Base-by-base conservation (phyloP, 2,113 vertebrate species). In the Gobius niger region DNA sequence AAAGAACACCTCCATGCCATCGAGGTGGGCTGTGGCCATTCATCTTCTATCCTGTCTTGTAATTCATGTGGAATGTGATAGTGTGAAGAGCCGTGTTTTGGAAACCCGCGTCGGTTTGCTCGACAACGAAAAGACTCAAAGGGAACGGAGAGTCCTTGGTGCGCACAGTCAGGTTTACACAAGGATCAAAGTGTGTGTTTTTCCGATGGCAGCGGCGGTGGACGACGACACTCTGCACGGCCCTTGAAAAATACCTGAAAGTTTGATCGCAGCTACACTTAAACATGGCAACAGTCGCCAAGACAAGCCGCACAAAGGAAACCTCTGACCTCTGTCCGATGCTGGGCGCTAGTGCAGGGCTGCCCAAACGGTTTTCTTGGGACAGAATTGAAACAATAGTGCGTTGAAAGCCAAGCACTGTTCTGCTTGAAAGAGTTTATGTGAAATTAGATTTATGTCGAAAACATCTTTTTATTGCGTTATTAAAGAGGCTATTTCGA, bases 251-350 rank as follows among this genome's bases (percentile, higher is more conserved):
- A 82, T 82, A 46, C 67, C 79, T 56, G 51, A 50, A 63, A 62
- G 67, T 74, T 14, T 64, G 65, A 46, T 82, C 68, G 87, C 77
- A 87, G 44, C 67, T 67, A 50, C 66, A 47, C 15, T 44, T 63
- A 86, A 92, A 91, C 89, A 92, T 81, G 87, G 91, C 85, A 88
- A 92, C 89, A 0, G 83, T 90, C 86, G 82, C 85, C 78, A 90
- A 68, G 75, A 75, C 72, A 72, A 88, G 85, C 81, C 72, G 83
- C 67, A 18, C 50, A 81, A 15, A 56, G 47, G 52, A 65, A 82
- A 67, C 67, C 75, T 69, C 80, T 69, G n/a, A n/a, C n/a, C n/a
- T n/a, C n/a, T n/a, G n/a, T n/a, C n/a, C n/a, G n/a, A n/a, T n/a
- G n/a, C n/a, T n/a, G n/a, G n/a, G n/a, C n/a, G n/a, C 24, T 34